Evolutionary conservation across 2,797 vertebrate species (phyloP), one percentile per base, ranked within the genome.

Genomic region (Phaenicophaeus curvirostris): DNA sequence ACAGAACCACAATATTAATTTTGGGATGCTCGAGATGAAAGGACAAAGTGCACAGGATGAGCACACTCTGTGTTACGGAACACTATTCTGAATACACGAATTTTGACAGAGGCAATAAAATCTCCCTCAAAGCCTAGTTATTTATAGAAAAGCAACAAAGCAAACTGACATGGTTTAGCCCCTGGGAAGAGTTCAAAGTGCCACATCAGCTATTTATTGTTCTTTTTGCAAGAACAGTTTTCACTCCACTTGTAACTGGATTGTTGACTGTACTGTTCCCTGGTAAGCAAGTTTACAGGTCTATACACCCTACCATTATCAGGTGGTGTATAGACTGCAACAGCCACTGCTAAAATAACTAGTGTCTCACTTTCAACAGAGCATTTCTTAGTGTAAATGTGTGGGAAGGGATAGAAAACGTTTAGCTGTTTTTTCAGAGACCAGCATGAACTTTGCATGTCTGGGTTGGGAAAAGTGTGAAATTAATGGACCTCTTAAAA

Each of bases 1-100:
- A 5, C 61, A 68, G 50, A 83, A 87, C 39, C 35, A 65, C 85
- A 94, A 84, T 72, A 83, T 67, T 83, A 89, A 72, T 37, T n/a
- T 76, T 91, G 75, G 65, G 81, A 75, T 89, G 54, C 30, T 78
- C 68, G 53, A 78, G 73, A 75, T 63, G 66, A 94, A 92, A 95
- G 50, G 82, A 85, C 68, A 85, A 83, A 62, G 67, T 71, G 66
- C 66, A 85, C 58, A 58, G 41, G 46, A 85, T 48, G 55, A 85
- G 51, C 33, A 73, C 13, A 33, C 28, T 37, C 89, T 66, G 23
- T 66, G 44, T 65, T 83, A 71, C 63, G 75, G 91, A 95, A 93
- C 58, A 55, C 35, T 68, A 65, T 17, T 83, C 65, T 80, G 85
- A 93, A 71, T 76, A 94, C 8, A 58, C 46, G 89, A 66, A 92